Conservation (phyloP, 2,888 invertebrate species). For the Rhagonycha fulva region DNA sequence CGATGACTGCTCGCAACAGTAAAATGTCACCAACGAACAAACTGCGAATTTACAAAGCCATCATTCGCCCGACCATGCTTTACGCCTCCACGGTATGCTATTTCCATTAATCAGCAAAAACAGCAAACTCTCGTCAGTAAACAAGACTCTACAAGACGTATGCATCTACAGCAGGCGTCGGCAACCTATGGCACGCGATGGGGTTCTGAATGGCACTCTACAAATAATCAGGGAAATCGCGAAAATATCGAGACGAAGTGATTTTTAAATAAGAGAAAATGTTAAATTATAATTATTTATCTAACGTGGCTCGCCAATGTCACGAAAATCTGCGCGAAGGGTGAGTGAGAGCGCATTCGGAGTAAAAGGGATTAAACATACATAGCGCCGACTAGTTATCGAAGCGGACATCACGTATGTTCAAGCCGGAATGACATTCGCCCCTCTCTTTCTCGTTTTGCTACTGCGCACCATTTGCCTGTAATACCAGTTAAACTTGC, state of each 20-base stretch:
- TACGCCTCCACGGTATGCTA: too few species aligned
- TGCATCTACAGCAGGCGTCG: too few species aligned
- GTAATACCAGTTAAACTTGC: background rate
- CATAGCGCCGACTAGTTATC: background rate
- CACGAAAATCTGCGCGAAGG: background rate
- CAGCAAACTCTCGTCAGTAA: too few species aligned
- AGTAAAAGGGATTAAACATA: background rate
- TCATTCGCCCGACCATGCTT: too few species aligned
- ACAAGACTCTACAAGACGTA: too few species aligned
- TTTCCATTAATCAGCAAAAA: too few species aligned
- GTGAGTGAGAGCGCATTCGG: background rate
- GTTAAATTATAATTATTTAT: background rate
- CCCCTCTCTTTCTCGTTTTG: background rate
- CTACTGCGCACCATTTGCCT: too few species aligned
- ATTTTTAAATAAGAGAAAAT: background rate
- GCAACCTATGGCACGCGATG: too few species aligned
- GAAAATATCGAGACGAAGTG: background rate
- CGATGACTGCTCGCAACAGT: too few species aligned
- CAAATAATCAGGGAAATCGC: background rate
- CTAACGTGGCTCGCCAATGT: background rate
- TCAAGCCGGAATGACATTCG: background rate
- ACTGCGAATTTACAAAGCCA: too few species aligned
- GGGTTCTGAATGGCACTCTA: too few species aligned
- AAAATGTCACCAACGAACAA: too few species aligned
- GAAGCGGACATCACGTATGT: background rate